Conservation (phyloP, 2,888 invertebrate species). For the Ophion obscuratus region DNA sequence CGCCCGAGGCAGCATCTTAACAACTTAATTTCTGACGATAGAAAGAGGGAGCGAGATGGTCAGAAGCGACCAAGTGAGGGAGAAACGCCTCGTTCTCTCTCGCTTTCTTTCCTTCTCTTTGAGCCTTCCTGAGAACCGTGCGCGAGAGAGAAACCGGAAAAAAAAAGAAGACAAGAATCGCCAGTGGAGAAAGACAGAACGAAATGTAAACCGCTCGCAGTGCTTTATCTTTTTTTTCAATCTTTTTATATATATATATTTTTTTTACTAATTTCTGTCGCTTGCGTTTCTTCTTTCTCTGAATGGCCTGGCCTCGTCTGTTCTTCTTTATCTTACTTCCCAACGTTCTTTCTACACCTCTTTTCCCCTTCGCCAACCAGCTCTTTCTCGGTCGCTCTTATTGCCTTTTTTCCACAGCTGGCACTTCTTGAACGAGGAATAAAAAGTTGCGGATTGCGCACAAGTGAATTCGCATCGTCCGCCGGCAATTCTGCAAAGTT, state of each 20-base stretch:
- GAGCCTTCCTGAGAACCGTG: conserved; percentile 30
- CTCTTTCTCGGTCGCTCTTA: conserved; percentile 41
- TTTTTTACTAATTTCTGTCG: conserved; percentile 45
- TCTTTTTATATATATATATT: conserved; percentile 14
- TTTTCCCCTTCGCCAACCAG: neutral
- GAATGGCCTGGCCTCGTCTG: conserved; percentile 12
- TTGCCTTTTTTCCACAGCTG: conserved; percentile 35
- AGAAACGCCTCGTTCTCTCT: conserved; percentile 20
- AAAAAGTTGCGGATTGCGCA: conserved; percentile 11
- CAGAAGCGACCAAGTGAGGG: conserved; percentile 20
- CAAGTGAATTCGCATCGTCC: conserved; percentile 21
- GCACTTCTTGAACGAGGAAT: conserved; percentile 12
- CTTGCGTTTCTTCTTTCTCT: conserved; percentile 32
- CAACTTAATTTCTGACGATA: conserved; percentile 80
- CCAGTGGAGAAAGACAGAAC: conserved; percentile 41
- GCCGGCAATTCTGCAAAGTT: neutral
- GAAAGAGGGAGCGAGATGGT: conserved; percentile 66
- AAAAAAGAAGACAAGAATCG: conserved; percentile 27
- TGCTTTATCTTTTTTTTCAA: conserved; percentile 7
- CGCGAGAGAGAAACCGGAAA: conserved; percentile 49
- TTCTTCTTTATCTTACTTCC: conserved; percentile 48
- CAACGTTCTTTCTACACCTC: conserved; percentile 31
- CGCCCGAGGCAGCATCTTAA: conserved; percentile 79
- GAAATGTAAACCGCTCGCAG: conserved; percentile 42
- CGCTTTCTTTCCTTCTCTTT: neutral